Base-by-base conservation (phyloP, 1,140 invertebrate species). In the Heterodera carotae region DNA sequence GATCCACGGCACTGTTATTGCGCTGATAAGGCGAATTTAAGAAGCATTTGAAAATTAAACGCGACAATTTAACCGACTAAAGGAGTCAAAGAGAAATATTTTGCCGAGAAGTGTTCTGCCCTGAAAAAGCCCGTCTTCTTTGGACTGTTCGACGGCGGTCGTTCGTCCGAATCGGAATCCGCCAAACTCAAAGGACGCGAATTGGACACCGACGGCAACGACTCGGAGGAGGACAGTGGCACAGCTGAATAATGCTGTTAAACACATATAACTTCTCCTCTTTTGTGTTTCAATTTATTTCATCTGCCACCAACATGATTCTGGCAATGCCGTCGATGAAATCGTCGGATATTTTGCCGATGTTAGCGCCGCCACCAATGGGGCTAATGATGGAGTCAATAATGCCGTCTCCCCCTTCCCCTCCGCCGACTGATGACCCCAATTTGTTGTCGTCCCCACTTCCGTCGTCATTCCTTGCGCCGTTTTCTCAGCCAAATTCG, bases 1-100 rank as follows among this genome's bases (percentile, higher is more conserved):
- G 82, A 43, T 88, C 81, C 2, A 78, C 34, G 3, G 36, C 36
- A 39, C 81, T 87, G 62, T 81, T 81, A 72, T 88, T 87, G 0
- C 62, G 62, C 62, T 66, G 25, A 66, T 7, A 1, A 25, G n/a
- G n/a, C n/a, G n/a, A 34, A 18, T 66, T 62, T 62, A 29, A 62
- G 7, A 62, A 62, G 6, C 59, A 62, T 25, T 66, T 29, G 2
- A 22, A 18, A 22, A 66, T 66, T 29, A 66, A 66, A 27, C 25
- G 22, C 8, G 0, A 66, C 25, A 31, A 27, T 29, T 29, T 66
- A 22, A 34, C 62, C 29, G 33, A 66, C 62, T 25, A 66, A 12
- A n/a, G 62, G 62, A 34, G 4, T 66, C 27, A 66, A 66, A 10
- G 62, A 34, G 27, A 66, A 66, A 34, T 66, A 66, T 66, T 66